phyloP scores from a whole-genome alignment of 2,888 invertebrate genomes.

The Dexiosoma caninum region DNA sequence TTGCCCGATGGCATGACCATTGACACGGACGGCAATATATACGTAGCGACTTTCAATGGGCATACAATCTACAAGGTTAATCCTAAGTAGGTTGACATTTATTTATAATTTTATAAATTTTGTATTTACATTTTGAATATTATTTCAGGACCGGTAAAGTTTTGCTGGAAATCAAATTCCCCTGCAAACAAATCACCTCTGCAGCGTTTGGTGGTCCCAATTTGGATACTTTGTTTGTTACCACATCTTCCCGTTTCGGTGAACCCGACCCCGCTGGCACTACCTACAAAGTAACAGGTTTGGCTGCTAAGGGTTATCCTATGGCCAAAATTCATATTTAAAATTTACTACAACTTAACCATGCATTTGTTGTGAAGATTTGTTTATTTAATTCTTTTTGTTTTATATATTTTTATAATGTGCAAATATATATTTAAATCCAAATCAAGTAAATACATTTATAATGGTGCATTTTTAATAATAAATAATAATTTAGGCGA shows the following conservation, averaged over 20 bases:
- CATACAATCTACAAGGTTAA: conserved; percentile 79
- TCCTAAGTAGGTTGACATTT: conserved; percentile 75
- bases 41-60: too few relatives aligned
- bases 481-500: too few relatives aligned
- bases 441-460: background rate
- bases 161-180: conserved; percentile 81
- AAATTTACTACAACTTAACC: background rate
- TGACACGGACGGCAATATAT: conserved; percentile 82
- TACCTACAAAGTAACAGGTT: conserved; percentile 81
- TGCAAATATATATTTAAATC: background rate
- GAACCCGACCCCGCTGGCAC: conserved; percentile 79
- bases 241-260: conserved; percentile 41
- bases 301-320: conserved; percentile 80
- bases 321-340: conserved; percentile 72
- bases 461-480: background rate
- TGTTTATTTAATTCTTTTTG: background rate
- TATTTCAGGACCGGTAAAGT: conserved; percentile 78
- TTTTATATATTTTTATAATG: conserved; percentile 16
- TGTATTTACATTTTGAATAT: too few relatives aligned
- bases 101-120: too few relatives aligned
- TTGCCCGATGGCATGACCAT: conserved; percentile 87
- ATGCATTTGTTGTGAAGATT: background rate
- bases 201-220: conserved; percentile 85
- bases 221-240: conserved; percentile 84
- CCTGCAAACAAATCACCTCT: conserved; percentile 84